phyloP scores from a whole-genome alignment of 2,888 invertebrate species.

The Tyria jacobaeae region DNA sequence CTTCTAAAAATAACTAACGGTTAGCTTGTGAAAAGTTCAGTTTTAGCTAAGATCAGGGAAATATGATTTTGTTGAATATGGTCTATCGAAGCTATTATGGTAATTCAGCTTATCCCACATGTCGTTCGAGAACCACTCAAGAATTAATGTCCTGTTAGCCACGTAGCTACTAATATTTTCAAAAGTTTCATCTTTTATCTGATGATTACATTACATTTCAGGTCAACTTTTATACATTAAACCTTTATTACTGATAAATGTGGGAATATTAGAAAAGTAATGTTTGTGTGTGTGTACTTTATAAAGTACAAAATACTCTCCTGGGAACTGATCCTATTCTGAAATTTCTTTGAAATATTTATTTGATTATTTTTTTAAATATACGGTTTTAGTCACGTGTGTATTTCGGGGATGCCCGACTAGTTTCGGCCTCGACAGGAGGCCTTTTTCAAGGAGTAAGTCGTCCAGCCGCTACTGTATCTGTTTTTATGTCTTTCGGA shows the following conservation, averaged over 20 bases:
- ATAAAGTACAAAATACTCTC: no score
- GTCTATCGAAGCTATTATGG: constrained; percentile 47
- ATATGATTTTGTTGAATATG: constrained; percentile 48
- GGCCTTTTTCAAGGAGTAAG: no score
- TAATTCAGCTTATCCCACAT: constrained; percentile 45
- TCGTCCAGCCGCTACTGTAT: no score
- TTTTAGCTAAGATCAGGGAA: constrained; percentile 41
- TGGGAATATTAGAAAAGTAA: no score
- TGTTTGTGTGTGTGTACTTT: no score
- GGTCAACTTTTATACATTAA: not conserved
- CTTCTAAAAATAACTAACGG: not conserved
- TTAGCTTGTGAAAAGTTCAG: constrained; percentile 29
- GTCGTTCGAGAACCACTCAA: constrained; percentile 36
- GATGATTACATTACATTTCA: not conserved
- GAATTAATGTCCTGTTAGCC: constrained; percentile 31
- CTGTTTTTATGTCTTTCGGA: no score
- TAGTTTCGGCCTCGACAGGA: no score
- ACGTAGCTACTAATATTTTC: constrained; percentile 13
- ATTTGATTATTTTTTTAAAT: no score
- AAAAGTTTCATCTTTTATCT: not conserved
- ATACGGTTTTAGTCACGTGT: no score
- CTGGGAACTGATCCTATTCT: no score
- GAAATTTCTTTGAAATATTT: no score
- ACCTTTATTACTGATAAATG: not conserved
- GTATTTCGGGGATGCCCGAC: no score